These are phyloP conservation scores for Neodiprion fabricii DNA, from an alignment of 1,140 invertebrate genomes.

Conservation along the genomic window DNA sequence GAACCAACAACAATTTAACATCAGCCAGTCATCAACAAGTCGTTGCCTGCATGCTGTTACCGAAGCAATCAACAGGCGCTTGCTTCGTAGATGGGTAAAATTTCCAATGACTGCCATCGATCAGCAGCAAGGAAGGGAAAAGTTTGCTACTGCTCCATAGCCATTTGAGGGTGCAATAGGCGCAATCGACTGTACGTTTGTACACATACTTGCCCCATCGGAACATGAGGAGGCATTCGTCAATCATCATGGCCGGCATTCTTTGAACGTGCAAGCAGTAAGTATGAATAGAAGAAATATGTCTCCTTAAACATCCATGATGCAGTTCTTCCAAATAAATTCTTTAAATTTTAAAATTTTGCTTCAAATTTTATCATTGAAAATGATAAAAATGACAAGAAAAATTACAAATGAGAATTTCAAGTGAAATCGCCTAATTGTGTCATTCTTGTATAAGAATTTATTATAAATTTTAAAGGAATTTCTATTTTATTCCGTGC, in stretches of 20 bases:
- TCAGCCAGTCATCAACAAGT: not conserved
- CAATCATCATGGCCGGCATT: not conserved
- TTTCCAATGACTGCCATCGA: not conserved
- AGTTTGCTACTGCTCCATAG: not conserved
- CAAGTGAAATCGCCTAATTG: not conserved
- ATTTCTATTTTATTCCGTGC: not conserved
- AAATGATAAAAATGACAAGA: too few relatives aligned
- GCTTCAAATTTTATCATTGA: too few relatives aligned
- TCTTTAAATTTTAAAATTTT: too few relatives aligned
- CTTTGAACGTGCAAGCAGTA: not conserved
- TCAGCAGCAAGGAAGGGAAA: not conserved
- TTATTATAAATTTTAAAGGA: not conserved
- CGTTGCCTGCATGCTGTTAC: not conserved
- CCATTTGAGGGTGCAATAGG: conserved; percentile 12
- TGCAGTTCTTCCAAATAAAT: too few relatives aligned
- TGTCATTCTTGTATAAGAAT: not conserved
- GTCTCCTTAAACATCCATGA: too few relatives aligned
- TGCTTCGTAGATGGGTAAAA: not conserved
- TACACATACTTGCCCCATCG: not conserved
- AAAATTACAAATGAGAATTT: too few relatives aligned
- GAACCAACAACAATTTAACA: not conserved
- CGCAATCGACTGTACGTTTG: conserved; percentile 2
- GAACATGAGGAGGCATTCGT: conserved; percentile 8
- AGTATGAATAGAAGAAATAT: not conserved
- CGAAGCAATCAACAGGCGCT: not conserved